Evolutionary conservation across 1,140 invertebrate genomes (phyloP).

Genomic region (Temnothorax curvispinosus): DNA sequence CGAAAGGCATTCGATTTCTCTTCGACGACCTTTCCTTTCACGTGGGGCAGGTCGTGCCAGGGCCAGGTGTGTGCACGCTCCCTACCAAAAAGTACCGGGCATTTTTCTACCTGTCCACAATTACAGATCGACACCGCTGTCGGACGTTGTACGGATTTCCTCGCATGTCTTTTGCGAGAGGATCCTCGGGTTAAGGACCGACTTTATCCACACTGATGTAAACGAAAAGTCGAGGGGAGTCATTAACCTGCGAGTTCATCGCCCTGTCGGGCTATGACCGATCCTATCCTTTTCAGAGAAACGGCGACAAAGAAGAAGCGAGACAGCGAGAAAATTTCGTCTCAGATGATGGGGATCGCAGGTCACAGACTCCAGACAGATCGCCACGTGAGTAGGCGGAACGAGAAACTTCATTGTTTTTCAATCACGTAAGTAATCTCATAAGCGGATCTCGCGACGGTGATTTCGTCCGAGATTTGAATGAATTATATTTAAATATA

Average conservation of each 20-base stretch:
- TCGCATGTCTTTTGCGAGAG: constrained; percentile 61
- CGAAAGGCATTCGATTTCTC: constrained; percentile 70
- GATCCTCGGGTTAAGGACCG: constrained; percentile 59
- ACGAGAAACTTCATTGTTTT: constrained; percentile 20
- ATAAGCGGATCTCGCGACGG: background rate
- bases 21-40: constrained; percentile 71
- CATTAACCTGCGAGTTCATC: constrained; percentile 58
- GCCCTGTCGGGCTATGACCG: constrained; percentile 54
- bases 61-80: constrained; percentile 63
- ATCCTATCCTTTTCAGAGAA: constrained; percentile 56
- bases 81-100: constrained; percentile 56
- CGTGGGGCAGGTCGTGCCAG: constrained; percentile 74
- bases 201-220: constrained; percentile 28
- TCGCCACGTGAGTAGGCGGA: background rate
- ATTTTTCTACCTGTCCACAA: constrained; percentile 57
- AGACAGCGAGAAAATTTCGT: background rate
- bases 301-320: background rate
- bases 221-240: constrained; percentile 55
- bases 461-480: background rate
- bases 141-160: constrained; percentile 28
- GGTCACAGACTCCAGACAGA: constrained; percentile 42
- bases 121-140: background rate
- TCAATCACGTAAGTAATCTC: constrained; percentile 4
- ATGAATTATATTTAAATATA: constrained; percentile 27
- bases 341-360: constrained; percentile 40